Evolutionary conservation across 2,888 invertebrate species (phyloP).

Genomic region (Malachius bipustulatus): DNA sequence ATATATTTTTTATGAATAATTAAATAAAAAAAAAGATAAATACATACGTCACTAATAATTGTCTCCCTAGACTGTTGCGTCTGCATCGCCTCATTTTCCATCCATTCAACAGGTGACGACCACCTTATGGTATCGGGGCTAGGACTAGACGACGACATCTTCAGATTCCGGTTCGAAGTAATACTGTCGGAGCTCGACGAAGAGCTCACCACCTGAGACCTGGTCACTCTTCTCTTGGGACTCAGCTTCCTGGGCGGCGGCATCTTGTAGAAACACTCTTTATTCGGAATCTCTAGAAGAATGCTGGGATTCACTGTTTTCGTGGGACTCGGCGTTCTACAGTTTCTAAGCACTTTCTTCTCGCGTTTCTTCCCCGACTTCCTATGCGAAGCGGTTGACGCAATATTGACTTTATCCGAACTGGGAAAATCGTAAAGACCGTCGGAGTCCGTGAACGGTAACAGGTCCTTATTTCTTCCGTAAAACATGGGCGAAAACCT

Average conservation of each 20-base stretch:
- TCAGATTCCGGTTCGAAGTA: slow-evolving; percentile 39
- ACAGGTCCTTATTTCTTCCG: slow-evolving; percentile 47
- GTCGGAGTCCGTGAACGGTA: slow-evolving; percentile 69
- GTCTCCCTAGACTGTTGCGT: too few relatives aligned
- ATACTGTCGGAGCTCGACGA: slow-evolving; percentile 51
- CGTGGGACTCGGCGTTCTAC: slow-evolving; percentile 43
- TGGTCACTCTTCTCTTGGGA: slow-evolving; percentile 45
- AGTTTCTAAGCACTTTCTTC: slow-evolving; percentile 39
- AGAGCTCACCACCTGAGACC: slow-evolving; percentile 43
- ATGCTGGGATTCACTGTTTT: slow-evolving; percentile 44
- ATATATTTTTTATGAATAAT: too few relatives aligned
- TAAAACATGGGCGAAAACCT: slow-evolving; percentile 63
- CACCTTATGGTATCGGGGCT: slow-evolving; percentile 36
- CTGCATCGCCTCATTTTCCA: slow-evolving; percentile 29
- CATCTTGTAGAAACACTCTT: slow-evolving; percentile 31
- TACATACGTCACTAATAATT: too few relatives aligned
- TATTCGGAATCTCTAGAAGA: slow-evolving; percentile 49
- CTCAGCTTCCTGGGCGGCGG: slow-evolving; percentile 42
- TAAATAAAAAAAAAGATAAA: too few relatives aligned
- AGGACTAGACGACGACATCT: slow-evolving; percentile 35
- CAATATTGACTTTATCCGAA: slow-evolving; percentile 48
- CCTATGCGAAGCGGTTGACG: slow-evolving; percentile 35
- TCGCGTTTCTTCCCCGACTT: slow-evolving; percentile 52
- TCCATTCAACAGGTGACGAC: slow-evolving; percentile 35
- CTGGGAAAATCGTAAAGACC: slow-evolving; percentile 70